Evolutionary conservation across 2,888 invertebrate genomes (phyloP), one percentile per base, ranked within the genome.

Genomic region (Incurvaria masculella): DNA sequence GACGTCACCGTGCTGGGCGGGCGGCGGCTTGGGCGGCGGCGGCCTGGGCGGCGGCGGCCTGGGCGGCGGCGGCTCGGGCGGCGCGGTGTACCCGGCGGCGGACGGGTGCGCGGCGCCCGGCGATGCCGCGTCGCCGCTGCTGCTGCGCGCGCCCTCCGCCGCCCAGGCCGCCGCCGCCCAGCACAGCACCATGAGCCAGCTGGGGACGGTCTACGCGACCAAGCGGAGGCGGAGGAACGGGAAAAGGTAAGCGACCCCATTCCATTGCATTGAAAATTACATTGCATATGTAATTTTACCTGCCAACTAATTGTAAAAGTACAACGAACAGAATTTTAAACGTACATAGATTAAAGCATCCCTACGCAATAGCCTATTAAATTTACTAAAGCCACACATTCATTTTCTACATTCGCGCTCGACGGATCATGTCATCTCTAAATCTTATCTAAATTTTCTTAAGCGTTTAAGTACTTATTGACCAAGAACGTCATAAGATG

Each of bases 181-280:
- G 49, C 45, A 48, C 27, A 79, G 80, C 63, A n/a, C n/a, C n/a
- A 88, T 89, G 87, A 94, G 91, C 80, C 94, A 94, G 70, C 86
- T 95, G 64, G 94, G 94, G 59, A 97, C 96, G 62, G 97, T 97
- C 64, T 97, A 97, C 76, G 97, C 97, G 61, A 97, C 97, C 61
- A 97, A 97, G 80, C 81, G 97, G 66, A 84, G 97, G 66, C 83
- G 97, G 63, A 84, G 97, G 68, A 97, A 96, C 79, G 96, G 96
- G 57, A 97, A 97, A 82, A 96, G 95, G 97, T 96, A 72, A 76
- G 85, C 63, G 40, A 19, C n/a, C n/a, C n/a, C n/a, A n/a, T n/a
- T n/a, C n/a, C n/a, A n/a, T n/a, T n/a, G n/a, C n/a, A n/a, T n/a
- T n/a, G n/a, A n/a, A n/a, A n/a, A n/a, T n/a, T n/a, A n/a, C n/a